These are phyloP conservation scores for Calonectris borealis DNA, from an alignment of 2,113 vertebrate species.

Conservation along the genomic window DNA sequence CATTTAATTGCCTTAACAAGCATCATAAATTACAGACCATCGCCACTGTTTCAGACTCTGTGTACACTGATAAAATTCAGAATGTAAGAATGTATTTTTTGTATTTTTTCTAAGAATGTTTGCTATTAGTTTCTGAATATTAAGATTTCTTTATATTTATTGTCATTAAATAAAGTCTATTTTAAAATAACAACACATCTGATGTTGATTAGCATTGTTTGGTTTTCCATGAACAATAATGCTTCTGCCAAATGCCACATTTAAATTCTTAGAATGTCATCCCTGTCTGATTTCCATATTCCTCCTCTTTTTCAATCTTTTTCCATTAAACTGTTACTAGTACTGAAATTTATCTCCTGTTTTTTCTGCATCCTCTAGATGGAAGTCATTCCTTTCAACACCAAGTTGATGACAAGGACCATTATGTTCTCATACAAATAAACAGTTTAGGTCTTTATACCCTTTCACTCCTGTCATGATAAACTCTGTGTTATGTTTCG, in stretches of 20 bases:
- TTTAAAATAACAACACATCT: conserved; percentile 50
- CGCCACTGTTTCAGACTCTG: neutral
- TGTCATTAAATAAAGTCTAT: conserved; percentile 71
- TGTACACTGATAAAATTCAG: conserved; percentile 20
- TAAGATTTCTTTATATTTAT: conserved; percentile 73
- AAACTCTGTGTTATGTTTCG: neutral
- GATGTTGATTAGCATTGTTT: neutral
- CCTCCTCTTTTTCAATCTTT: neutral
- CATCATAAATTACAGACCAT: neutral
- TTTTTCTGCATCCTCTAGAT: conserved; percentile 6
- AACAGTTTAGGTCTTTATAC: conserved; percentile 10
- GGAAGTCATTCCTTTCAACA: conserved; percentile 25
- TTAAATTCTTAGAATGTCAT: conserved; percentile 12
- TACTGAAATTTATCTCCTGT: conserved; percentile 10
- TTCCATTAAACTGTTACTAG: conserved; percentile 25
- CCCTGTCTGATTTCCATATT: conserved; percentile 26
- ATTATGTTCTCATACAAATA: conserved; percentile 35
- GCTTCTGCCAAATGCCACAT: neutral
- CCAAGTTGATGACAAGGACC: neutral
- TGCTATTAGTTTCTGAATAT: conserved; percentile 49
- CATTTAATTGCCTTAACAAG: neutral
- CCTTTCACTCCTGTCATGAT: conserved; percentile 13
- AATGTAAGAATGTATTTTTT: conserved; percentile 63
- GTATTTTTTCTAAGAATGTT: conserved; percentile 50
- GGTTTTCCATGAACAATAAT: neutral